Conservation (phyloP, 2,797 vertebrate genomes). For the Thalassophryne amazonica region DNA sequence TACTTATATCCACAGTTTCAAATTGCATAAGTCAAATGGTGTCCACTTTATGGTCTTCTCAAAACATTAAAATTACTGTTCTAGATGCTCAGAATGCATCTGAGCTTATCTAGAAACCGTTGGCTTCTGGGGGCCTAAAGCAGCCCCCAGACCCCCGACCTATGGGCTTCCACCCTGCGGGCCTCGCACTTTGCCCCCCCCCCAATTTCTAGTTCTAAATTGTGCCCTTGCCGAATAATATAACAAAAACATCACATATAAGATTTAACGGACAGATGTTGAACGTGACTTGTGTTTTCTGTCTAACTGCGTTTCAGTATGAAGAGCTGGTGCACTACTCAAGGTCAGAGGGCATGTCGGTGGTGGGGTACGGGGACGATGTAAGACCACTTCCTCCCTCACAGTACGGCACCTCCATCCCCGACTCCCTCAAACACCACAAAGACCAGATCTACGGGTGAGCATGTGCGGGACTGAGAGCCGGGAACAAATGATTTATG, state of each 20-base stretch:
- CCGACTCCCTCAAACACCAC: constrained; percentile 83
- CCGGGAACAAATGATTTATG: constrained; percentile 7
- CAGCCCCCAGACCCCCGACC: no score
- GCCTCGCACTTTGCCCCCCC: no score
- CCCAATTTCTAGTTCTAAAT: no score
- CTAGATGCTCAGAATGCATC: no score
- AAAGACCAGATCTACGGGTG: constrained; percentile 83
- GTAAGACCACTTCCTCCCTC: constrained; percentile 73
- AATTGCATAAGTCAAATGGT: no score
- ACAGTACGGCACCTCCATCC: constrained; percentile 73
- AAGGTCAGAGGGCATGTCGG: constrained; percentile 77
- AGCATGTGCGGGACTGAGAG: constrained; percentile 18
- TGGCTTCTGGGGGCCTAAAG: no score
- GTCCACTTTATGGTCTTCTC: no score
- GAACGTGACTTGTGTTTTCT: constrained; percentile 48
- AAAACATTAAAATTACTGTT: no score
- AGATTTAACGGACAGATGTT: constrained; percentile 57
- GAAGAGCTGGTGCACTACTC: constrained; percentile 83
- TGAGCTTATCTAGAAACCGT: no score
- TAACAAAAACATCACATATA: constrained; percentile 52
- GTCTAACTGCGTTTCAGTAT: constrained; percentile 74
- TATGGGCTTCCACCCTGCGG: no score
- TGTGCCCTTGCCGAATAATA: no score
- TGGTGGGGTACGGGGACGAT: constrained; percentile 78
- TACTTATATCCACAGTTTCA: no score